Evolutionary conservation across 2,888 invertebrate species (phyloP), one percentile per base, ranked within the genome.

Genomic region (Andrena fulva): DNA sequence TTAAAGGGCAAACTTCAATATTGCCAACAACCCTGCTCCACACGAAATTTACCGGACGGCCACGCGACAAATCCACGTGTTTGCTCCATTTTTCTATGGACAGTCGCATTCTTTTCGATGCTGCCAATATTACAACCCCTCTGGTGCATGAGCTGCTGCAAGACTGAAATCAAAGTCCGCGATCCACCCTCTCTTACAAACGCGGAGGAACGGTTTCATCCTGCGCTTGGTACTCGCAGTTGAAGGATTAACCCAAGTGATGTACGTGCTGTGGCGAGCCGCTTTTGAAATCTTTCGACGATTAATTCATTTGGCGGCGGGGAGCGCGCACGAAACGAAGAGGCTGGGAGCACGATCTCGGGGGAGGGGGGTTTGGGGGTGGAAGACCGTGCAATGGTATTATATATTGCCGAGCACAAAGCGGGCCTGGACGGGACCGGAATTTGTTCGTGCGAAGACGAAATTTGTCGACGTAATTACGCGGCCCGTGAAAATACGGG

Each of bases 391-490:
- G 10, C 31, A 24, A 10, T 60, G 56, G 68, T 64, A 69, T 69
- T 69, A 63, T 59, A 63, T 56, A 63, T 78, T 52, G 59, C 16
- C 54, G 75, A 10, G 70, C 67, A 66, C 77, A 78, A 76, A 78
- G 78, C 78, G 62, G 20, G 20, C 50, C 31, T 16, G 42, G 50
- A 20, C 71, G 71, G 29, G 52, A 42, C 63, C 76, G 35, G 81
- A 77, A 84, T 77, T 75, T 27, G 59, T 66, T 56, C 70, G 71
- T 62, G 82, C 77, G 69, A 85, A 70, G 73, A 73, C 62, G 73
- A 80, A 83, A 85, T 85, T 80, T 73, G 75, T 70, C 86, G 80
- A 56, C 50, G 64, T 76, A 80, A 85, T 85, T 85, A 74, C 63
- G 64, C 67, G 33, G 29, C 56, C 16, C 12, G 16, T 48, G 56